Evolutionary conservation across 2,888 invertebrate species (phyloP).

Genomic region (Agrilus biguttatus): DNA sequence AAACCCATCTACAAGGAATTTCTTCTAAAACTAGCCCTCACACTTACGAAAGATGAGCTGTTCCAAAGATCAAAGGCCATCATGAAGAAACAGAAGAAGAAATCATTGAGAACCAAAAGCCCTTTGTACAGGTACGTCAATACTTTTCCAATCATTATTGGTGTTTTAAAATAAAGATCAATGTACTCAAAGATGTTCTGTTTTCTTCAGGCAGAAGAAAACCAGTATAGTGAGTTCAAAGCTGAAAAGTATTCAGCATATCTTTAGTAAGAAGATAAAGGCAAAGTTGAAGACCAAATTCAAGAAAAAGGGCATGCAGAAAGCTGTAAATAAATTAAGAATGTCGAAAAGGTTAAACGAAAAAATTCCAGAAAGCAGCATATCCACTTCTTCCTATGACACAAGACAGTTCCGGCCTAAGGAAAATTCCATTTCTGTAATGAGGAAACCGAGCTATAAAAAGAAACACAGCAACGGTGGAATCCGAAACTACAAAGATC

Average conservation of each 20-base stretch:
- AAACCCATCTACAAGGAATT: conserved; percentile 88
- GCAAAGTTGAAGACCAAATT: conserved; percentile 13
- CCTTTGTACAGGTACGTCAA: conserved; percentile 26
- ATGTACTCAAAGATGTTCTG: too few relatives aligned
- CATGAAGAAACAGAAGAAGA: conserved; percentile 72
- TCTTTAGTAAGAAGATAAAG: conserved; percentile 46
- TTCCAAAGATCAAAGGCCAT: conserved; percentile 81
- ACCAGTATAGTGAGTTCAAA: conserved; percentile 21
- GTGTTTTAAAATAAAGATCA: too few relatives aligned
- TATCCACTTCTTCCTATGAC: conserved; percentile 48
- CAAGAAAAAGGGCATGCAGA: conserved; percentile 10
- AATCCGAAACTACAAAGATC: too few relatives aligned
- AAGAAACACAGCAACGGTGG: conserved; percentile 12
- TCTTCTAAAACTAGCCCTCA: conserved; percentile 71
- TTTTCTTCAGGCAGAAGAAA: conserved; percentile 12
- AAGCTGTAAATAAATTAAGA: neutral
- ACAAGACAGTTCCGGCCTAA: conserved; percentile 46
- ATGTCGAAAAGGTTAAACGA: conserved; percentile 1
- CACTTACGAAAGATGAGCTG: conserved; percentile 81
- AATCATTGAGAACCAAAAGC: conserved; percentile 43
- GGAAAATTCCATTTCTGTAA: conserved; percentile 26
- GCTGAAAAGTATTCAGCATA: conserved; percentile 26
- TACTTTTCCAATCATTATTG: neutral
- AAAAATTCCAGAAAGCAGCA: conserved; percentile 40
- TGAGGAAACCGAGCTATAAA: conserved; percentile 19